These are phyloP conservation scores for Macrobrachium rosenbergii DNA, from an alignment of 1,140 invertebrate genomes.

Conservation along the genomic window DNA sequence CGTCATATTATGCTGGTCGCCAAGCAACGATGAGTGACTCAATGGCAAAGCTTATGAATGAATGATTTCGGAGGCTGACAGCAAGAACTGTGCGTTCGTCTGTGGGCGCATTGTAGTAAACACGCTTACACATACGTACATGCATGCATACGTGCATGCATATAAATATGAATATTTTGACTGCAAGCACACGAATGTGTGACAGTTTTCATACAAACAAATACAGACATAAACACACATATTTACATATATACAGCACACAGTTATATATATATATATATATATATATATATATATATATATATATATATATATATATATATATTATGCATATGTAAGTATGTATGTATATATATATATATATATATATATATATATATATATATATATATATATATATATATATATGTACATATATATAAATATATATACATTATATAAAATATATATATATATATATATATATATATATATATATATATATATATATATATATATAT, in stretches of 20 bases:
- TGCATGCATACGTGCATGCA: not conserved
- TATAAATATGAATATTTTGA: not conserved
- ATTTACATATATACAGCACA: not conserved
- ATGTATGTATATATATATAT: not conserved
- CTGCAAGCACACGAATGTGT: not conserved
- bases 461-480: not conserved
- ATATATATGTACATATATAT: constrained; percentile 25
- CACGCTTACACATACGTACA: not conserved
- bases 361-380: not conserved
- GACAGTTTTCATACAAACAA: not conserved
- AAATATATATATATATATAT: not conserved
- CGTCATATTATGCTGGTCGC: too few relatives aligned
- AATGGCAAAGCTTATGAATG: too few relatives aligned
- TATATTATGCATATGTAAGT: not conserved
- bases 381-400: not conserved
- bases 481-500: too few relatives aligned
- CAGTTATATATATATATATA: not conserved
- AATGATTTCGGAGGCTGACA: too few relatives aligned
- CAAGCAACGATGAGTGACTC: too few relatives aligned
- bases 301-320: not conserved
- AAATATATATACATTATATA: not conserved
- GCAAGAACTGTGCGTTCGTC: too few relatives aligned
- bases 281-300: not conserved
- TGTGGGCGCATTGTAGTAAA: not conserved
- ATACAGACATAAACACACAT: not conserved